Base-by-base conservation (phyloP, 2,888 invertebrate species). In the Nephrotoma flavescens region DNA sequence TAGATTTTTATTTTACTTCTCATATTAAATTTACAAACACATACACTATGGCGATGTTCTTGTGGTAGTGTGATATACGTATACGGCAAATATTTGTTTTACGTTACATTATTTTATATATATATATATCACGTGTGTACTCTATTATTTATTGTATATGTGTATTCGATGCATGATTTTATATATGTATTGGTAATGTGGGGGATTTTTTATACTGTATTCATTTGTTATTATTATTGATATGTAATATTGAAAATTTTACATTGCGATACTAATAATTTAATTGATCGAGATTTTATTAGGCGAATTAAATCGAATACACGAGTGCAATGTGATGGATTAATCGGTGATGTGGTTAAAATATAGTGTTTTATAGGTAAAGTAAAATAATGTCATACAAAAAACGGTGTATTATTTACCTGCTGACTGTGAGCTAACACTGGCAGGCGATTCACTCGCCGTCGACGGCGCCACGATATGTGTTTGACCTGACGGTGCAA, bases 391-490 rank as follows among this genome's bases (percentile, higher is more conserved):
- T 31, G 31, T 31, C 2, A 31, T 31, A 71, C 86, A 15, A 88
- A 86, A 83, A 4, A 87, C 15, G n/a, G 57, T 86, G 57, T 86
- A 87, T 88, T 42, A 86, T 4, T 88, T 89, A 92, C 92, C 92
- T 92, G 91, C 91, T 89, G 92, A 91, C 89, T 92, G 92, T 88
- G 92, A 92, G 89, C 92, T 92, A 89, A 92, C 93, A 91, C 93
- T 94, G 90, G 93, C 93, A 89, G 93, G 93, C 89, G 93, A 93
- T 89, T 93, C 93, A 89, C 93, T 93, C 90, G 93, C 93, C 89
- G 93, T 93, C 88, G 93, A 93, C 90, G 93, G 93, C 90, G 93
- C 93, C 88, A 92, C 91, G 89, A 91, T 91, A 89, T 91, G 92
- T 88, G 90, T 90, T 89, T 92, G 92, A 88, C 90, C 91, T 89